Conservation (phyloP, 2,797 vertebrate genomes). For the Pangasius krempfi region DNA sequence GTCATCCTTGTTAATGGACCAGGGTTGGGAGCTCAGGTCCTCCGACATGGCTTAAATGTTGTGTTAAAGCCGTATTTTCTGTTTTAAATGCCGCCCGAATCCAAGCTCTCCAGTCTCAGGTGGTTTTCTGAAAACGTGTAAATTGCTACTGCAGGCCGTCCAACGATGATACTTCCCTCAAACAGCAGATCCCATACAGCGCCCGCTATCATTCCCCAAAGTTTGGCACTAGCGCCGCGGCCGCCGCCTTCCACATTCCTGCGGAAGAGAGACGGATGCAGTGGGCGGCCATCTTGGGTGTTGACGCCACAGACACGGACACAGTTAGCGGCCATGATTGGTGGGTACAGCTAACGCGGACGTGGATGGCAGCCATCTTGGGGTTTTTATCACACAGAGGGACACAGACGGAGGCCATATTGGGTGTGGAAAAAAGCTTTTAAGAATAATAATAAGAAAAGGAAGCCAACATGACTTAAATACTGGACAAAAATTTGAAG, state of each 20-base stretch:
- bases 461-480: not conserved
- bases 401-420: slow-evolving; percentile 4
- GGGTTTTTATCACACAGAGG: not conserved
- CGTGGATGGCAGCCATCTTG: slow-evolving; percentile 18
- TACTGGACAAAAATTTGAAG: too few species aligned
- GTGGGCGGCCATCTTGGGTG: slow-evolving; percentile 68
- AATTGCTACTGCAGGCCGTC: slow-evolving; percentile 71
- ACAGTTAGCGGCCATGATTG: slow-evolving; percentile 15
- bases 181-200: slow-evolving; percentile 72
- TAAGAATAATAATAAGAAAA: not conserved
- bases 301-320: not conserved
- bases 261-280: slow-evolving; percentile 62
- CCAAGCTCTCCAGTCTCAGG: slow-evolving; percentile 62
- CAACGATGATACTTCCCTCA: slow-evolving; percentile 72
- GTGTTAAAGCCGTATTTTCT: slow-evolving; percentile 26
- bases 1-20: slow-evolving; percentile 99
- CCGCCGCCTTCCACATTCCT: slow-evolving; percentile 81
- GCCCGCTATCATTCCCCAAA: slow-evolving; percentile 87
- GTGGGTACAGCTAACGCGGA: slow-evolving; percentile 8
- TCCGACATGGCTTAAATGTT: slow-evolving; percentile 82
- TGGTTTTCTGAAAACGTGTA: slow-evolving; percentile 58
- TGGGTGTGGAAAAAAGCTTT: slow-evolving; percentile 1
- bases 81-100: slow-evolving; percentile 39
- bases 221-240: slow-evolving; percentile 82
- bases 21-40: slow-evolving; percentile 91